Base-by-base conservation (phyloP, 2,113 vertebrate genomes). In the Erythrolamprus reginae region DNA sequence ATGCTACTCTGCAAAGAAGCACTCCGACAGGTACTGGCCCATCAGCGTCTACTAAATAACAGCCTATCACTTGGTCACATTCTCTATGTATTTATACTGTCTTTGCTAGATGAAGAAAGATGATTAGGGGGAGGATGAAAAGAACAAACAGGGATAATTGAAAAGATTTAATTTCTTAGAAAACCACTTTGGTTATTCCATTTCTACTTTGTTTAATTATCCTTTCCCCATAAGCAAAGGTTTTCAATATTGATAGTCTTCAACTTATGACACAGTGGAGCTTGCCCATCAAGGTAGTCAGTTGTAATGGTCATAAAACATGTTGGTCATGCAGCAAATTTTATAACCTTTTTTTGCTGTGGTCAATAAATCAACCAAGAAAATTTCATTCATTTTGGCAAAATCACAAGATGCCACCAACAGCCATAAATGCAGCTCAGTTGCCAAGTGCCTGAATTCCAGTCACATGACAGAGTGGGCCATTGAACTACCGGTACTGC, bases 1-100 rank as follows among this genome's bases (percentile, higher is more conserved):
- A 45, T 99, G 99, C 95, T 99, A 99, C 92, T 97, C 98, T 21
- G 97, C 98, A 28, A 99, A 99, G 97, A 99, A 99, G 48, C 99
- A 98, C 88, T 98, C 99, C 0, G 98, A 98, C 96, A 98, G 99
- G 99, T 99, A 97, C 50, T 87, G 12, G 0, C 2, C 87, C 88
- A 53, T 55, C 3, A 28, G 21, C 10, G 28, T 86, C 61, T n/a
- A 26, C 90, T 87, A 50, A 86, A 87, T 55, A 17, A 0, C 10
- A 23, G 53, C 10, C 33, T 26, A 28, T 52, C 4, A 19, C 7
- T 26, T 42, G 26, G 24, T 21, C 51, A 42, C 3, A 8, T 47
- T 77, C 33, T 42, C 70, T 77, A 21, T 65, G 61, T 17, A 33
- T 52, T 51, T 17, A 33, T 19, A 9, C 28, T 21, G 50, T n/a